Conservation (phyloP, 2,888 invertebrate genomes). For the Malthinus seriepunctatus region DNA sequence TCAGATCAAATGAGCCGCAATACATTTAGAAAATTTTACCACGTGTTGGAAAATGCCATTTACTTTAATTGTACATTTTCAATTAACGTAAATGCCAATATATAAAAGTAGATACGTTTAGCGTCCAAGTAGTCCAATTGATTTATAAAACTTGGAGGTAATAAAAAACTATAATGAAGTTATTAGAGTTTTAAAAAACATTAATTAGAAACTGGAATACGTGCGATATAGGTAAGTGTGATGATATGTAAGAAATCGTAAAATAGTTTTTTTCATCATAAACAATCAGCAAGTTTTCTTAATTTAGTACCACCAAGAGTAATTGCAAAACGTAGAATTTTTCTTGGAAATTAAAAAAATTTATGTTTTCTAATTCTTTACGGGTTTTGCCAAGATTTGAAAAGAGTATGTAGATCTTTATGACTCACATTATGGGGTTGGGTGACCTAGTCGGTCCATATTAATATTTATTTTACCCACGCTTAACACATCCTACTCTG, state of each 20-base stretch:
- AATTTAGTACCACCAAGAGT: not conserved
- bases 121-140: no score
- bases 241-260: no score
- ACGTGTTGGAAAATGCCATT: conserved; percentile 44
- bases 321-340: no score
- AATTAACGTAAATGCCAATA: conserved; percentile 34
- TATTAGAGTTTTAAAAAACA: no score
- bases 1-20: conserved; percentile 41
- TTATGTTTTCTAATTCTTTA: not conserved
- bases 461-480: conserved; percentile 46
- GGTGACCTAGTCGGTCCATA: conserved; percentile 31
- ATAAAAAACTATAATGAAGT: no score
- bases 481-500: conserved; percentile 37
- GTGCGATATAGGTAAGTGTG: no score
- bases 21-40: conserved; percentile 36
- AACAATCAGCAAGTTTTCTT: no score
- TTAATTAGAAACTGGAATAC: no score
- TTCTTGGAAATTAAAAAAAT: not conserved
- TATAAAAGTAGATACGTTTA: conserved; percentile 14
- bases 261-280: no score
- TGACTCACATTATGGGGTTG: conserved; percentile 35
- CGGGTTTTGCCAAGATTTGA: not conserved
- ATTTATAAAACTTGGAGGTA: no score
- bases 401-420: not conserved
- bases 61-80: conserved; percentile 43